phyloP scores from a whole-genome alignment of 2,888 invertebrate genomes.

The Cistogaster globosa region DNA sequence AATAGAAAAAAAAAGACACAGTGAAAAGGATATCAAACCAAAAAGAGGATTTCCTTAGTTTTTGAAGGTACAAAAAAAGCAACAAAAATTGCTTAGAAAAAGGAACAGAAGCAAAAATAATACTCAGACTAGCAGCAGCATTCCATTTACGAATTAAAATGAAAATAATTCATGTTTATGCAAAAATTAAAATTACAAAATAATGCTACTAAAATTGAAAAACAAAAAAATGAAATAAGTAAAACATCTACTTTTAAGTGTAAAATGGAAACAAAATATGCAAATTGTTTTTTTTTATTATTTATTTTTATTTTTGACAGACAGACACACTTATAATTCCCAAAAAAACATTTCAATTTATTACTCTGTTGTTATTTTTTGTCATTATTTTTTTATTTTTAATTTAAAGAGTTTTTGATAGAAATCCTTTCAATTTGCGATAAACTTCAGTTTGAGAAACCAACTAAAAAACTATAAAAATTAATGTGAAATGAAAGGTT shows the following conservation, averaged over 20 bases:
- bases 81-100: conserved; percentile 27
- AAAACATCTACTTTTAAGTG: conserved; percentile 35
- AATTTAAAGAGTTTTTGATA: neutral
- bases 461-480: too few species aligned
- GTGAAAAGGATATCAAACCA: conserved; percentile 45
- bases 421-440: neutral
- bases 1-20: conserved; percentile 56
- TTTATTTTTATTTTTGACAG: conserved; percentile 47
- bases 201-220: conserved; percentile 29
- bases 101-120: conserved; percentile 31
- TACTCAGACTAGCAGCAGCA: conserved; percentile 56
- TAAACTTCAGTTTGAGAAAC: too few species aligned
- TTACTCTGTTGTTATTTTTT: conserved; percentile 53
- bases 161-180: conserved; percentile 76
- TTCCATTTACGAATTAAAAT: conserved; percentile 76
- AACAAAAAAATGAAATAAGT: conserved; percentile 11
- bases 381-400: neutral
- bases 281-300: conserved; percentile 8
- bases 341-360: conserved; percentile 69
- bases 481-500: too few species aligned
- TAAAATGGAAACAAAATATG: conserved; percentile 12
- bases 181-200: conserved; percentile 61
- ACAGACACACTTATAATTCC: conserved; percentile 33
- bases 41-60: conserved; percentile 52
- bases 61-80: conserved; percentile 16